phyloP scores from a whole-genome alignment of 1,140 invertebrate species.

The Sweltsa coloradensis region DNA sequence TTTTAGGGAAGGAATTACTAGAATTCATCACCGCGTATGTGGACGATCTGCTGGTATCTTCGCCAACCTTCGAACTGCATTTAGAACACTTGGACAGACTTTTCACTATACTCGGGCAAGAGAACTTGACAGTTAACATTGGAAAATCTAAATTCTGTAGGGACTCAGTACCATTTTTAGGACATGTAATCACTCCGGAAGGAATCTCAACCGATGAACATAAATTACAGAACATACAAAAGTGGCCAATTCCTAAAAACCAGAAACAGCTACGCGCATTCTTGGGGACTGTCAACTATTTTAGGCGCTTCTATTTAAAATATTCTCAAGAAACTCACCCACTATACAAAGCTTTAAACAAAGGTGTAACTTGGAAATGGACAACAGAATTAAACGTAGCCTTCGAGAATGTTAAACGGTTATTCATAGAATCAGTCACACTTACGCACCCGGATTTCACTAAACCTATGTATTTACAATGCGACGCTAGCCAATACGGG shows the following conservation, averaged over 20 bases:
- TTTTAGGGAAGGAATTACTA: constrained; percentile 3
- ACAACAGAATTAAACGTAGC: too few species aligned
- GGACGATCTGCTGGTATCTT: constrained; percentile 20
- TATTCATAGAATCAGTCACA: too few species aligned
- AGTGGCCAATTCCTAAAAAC: constrained; percentile 22
- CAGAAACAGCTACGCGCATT: constrained; percentile 23
- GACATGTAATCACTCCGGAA: constrained; percentile 14
- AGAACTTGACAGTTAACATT: constrained; percentile 18
- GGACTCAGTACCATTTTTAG: constrained; percentile 16
- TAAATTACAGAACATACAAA: constrained; percentile 20
- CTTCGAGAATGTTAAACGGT: too few species aligned
- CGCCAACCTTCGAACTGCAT: constrained; percentile 15
- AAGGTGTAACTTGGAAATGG: too few species aligned
- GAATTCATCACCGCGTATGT: constrained; percentile 17
- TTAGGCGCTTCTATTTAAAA: too few species aligned
- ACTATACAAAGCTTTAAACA: too few species aligned
- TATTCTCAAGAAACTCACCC: too few species aligned
- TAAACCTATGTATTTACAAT: too few species aligned
- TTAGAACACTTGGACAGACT: constrained; percentile 13
- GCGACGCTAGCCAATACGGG: too few species aligned
- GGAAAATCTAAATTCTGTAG: constrained; percentile 17
- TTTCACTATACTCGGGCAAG: constrained; percentile 12
- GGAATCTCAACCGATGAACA: constrained; percentile 24
- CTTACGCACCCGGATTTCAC: too few species aligned
- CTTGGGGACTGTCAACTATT: constrained; percentile 26